Percentiles rank a stretch among this genome's conserved stretches.
Conservation (phyloP, 2,888 invertebrate species). For the Megalurothrips usitatus region DNA sequence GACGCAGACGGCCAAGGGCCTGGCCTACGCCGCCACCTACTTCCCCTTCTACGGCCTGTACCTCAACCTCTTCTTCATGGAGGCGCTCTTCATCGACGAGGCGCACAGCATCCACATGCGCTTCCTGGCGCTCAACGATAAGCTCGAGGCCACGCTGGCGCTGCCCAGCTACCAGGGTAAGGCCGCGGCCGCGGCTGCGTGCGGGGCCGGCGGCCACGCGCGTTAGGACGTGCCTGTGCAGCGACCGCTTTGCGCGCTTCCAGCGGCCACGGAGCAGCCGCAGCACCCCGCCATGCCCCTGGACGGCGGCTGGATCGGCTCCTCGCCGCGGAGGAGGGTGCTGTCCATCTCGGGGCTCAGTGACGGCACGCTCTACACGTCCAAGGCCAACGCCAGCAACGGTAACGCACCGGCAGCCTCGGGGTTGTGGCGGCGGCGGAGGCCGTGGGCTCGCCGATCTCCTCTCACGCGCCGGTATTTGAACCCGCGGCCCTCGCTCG, state of each 20-base stretch:
- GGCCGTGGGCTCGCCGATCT: not conserved
- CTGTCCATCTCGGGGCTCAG: not conserved
- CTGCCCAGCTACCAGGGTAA: conserved; percentile 29
- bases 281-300: not conserved
- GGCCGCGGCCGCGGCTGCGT: not conserved
- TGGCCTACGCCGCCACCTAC: conserved; percentile 50
- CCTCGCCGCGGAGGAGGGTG: not conserved
- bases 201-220: not conserved
- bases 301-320: not conserved
- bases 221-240: no score
- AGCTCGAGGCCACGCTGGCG: conserved; percentile 44
- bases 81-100: conserved; percentile 57
- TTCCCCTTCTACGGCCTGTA: conserved; percentile 57
- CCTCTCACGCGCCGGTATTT: no score
- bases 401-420: no score
- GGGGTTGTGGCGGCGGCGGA: not conserved
- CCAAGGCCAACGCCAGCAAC: not conserved
- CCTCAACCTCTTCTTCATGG: conserved; percentile 55
- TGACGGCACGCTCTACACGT: not conserved
- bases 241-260: no score
- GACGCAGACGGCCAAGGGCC: conserved; percentile 37
- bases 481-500: no score
- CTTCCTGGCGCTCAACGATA: conserved; percentile 53
- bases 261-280: not conserved
- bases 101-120: conserved; percentile 55